Evolutionary conservation across 2,797 vertebrate genomes (phyloP), one percentile per base, ranked within the genome.

Genomic region (Pipistrellus pipistrellus): DNA sequence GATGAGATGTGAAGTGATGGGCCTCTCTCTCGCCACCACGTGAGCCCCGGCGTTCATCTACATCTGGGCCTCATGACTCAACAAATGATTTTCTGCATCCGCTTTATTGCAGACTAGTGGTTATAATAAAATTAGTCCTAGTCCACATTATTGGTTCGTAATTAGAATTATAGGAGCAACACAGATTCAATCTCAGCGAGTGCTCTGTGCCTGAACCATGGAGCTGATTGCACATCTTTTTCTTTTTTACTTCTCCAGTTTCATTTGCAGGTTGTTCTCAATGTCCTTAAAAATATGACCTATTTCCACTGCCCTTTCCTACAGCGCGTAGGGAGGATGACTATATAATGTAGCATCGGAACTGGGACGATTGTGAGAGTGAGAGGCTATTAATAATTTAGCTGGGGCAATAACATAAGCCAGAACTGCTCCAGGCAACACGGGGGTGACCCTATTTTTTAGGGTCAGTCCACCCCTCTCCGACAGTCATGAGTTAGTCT

Each of bases 131-230:
- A 96, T 96, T 90, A 96, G 95, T 71, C 92, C 94, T 62, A 51
- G 30, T 77, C 75, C 68, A 82, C 83, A 38, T 95, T 96, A 96
- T 88, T 95, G 94, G 93, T 55, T 96, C 93, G 55, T 93, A 95
- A 97, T 97, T 96, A 92, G 93, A 96, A 93, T 93, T 94, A 82
- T 85, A 93, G 41, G 93, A 95, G 85, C 88, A 84, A 96, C 93
- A 77, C 71, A 66, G 78, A 96, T 87, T 88, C 15, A 55, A 64
- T 96, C 96, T 96, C 2, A 11, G 75, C 25, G 25, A 90, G 53
- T 30, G 62, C 88, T 90, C 55, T 38, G 1, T 21, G 75, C 82
- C 78, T 81, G 59, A 95, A 41, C 59, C 57, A 85, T 25, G 69
- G 75, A 96, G 64, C 27, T 51, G 64, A 69, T 35, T 17, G 23